Conservation (phyloP, 2,797 vertebrate genomes). For the Halcyon leucocephala region DNA sequence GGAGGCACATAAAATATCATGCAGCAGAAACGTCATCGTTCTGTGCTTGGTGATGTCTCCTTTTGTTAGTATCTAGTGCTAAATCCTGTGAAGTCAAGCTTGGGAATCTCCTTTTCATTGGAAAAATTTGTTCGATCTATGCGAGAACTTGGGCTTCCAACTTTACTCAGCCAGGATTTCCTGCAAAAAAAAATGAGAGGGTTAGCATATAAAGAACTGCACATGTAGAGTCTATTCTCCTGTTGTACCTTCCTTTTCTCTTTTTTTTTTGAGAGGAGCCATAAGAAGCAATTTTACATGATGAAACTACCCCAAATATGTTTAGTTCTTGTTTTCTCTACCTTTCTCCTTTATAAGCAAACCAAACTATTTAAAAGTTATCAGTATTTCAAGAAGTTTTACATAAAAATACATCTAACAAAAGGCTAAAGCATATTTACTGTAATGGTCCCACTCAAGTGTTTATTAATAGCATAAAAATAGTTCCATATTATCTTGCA, state of each 20-base stretch:
- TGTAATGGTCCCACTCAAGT: neutral
- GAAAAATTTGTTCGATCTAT: slow-evolving; percentile 87
- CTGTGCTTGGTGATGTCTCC: neutral
- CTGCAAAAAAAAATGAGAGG: slow-evolving; percentile 72
- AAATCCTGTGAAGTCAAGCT: slow-evolving; percentile 88
- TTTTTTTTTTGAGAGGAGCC: neutral
- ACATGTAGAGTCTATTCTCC: neutral
- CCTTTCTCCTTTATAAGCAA: neutral
- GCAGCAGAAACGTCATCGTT: neutral
- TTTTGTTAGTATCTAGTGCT: slow-evolving; percentile 84
- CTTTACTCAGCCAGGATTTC: slow-evolving; percentile 91
- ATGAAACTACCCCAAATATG: neutral
- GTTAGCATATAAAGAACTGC: neutral
- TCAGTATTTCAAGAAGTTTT: neutral
- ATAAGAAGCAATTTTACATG: neutral
- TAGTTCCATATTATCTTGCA: neutral
- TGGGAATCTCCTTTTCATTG: slow-evolving; percentile 86
- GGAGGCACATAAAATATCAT: neutral
- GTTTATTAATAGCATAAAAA: neutral
- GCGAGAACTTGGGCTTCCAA: slow-evolving; percentile 89
- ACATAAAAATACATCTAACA: neutral
- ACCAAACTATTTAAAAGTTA: neutral
- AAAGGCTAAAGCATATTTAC: neutral
- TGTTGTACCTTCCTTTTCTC: neutral
- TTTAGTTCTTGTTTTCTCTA: neutral